Percentiles rank a stretch among this genome's conserved stretches.
Evolutionary conservation across 2,113 vertebrate species (phyloP).

Genomic region (Patagioenas fasciata): DNA sequence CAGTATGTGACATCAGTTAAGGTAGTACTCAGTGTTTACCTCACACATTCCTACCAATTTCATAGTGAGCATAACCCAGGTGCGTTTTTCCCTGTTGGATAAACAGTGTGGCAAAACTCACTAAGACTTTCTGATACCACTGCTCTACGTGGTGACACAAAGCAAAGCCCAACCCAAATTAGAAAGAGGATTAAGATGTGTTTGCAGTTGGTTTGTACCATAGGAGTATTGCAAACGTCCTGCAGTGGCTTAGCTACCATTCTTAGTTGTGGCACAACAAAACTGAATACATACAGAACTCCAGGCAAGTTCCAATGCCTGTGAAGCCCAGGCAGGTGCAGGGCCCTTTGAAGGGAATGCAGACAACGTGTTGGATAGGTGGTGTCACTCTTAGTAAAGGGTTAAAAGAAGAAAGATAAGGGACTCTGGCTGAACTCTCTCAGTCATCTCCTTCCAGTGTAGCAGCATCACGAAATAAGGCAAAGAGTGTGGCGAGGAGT

Average conservation of each 20-base stretch:
- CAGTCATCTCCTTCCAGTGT: not conserved
- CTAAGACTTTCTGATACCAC: not conserved
- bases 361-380: not conserved
- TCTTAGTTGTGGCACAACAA: not conserved
- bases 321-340: not conserved
- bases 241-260: not conserved
- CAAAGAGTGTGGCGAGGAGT: not conserved
- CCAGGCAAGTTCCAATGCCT: not conserved
- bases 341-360: not conserved
- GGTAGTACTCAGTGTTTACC: not conserved
- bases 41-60: not conserved
- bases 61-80: not conserved
- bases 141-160: not conserved
- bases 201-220: not conserved
- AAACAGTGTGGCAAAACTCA: not conserved
- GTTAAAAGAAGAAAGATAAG: not conserved
- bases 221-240: not conserved
- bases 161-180: not conserved
- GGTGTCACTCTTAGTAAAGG: not conserved
- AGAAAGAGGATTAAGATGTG: not conserved
- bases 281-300: not conserved
- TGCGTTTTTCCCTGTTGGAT: not conserved
- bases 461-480: not conserved
- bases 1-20: not conserved
- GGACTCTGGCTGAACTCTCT: not conserved